phyloP scores from a whole-genome alignment of 2,797 vertebrate genomes.

The Microtus californicus region DNA sequence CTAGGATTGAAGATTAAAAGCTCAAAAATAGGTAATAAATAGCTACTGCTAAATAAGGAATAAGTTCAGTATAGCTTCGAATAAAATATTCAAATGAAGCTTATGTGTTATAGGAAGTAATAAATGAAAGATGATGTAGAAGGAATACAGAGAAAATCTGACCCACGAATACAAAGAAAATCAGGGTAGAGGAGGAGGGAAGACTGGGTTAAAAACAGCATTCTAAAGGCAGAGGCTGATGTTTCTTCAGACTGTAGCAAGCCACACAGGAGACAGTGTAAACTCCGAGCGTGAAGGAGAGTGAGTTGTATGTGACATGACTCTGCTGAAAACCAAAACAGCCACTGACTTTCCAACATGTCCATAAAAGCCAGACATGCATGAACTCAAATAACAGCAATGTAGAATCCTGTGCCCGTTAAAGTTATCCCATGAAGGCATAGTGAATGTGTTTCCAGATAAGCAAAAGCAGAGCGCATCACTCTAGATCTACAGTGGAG shows the following conservation, averaged over 20 bases:
- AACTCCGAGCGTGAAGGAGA: background rate
- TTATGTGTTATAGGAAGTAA: conserved; percentile 6
- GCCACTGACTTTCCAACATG: background rate
- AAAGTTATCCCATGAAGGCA: background rate
- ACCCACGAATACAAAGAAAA: background rate
- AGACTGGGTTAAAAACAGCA: background rate
- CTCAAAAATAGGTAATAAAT: background rate
- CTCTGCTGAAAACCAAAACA: conserved; percentile 1
- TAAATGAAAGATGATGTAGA: background rate
- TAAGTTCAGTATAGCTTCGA: background rate
- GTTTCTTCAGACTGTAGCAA: background rate
- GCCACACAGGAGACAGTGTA: background rate
- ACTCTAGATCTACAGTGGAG: background rate
- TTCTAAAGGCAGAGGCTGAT: background rate
- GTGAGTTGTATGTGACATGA: background rate
- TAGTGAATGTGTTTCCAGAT: background rate
- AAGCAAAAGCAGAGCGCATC: background rate
- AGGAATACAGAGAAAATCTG: background rate
- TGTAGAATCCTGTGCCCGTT: background rate
- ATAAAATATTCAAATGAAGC: conserved; percentile 30
- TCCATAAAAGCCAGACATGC: background rate
- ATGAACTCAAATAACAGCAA: background rate
- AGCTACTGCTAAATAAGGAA: background rate
- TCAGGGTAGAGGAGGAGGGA: background rate
- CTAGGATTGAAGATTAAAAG: conserved; percentile 40